Evolutionary conservation across 2,797 vertebrate species (phyloP).

Genomic region (Melanotaenia nigrans): DNA sequence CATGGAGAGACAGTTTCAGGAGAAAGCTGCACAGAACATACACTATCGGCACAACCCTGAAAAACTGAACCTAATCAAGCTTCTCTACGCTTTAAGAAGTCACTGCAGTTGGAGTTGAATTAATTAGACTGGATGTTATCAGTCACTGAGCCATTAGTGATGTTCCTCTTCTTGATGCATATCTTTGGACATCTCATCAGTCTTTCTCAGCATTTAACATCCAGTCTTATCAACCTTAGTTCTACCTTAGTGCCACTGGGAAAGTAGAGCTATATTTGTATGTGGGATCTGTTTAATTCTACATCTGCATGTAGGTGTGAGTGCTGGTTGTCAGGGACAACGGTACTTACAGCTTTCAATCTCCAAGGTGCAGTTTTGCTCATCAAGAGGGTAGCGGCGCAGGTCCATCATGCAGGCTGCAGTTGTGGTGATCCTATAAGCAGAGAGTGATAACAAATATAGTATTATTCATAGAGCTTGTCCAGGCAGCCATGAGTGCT

Average conservation of each 20-base stretch:
- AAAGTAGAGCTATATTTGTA: constrained; percentile 40
- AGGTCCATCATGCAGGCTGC: constrained; percentile 99
- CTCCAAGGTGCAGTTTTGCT: constrained; percentile 97
- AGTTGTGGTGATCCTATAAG: constrained; percentile 93
- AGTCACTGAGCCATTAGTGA: constrained; percentile 79
- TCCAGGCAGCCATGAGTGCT: constrained; percentile 1
- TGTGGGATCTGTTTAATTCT: constrained; percentile 61
- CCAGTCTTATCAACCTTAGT: constrained; percentile 59
- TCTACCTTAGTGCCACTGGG: constrained; percentile 55
- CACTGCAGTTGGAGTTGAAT: constrained; percentile 75
- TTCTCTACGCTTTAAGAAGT: constrained; percentile 68
- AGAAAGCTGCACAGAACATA: constrained; percentile 56
- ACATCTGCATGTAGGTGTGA: constrained; percentile 58
- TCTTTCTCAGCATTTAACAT: constrained; percentile 77
- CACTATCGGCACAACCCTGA: constrained; percentile 61
- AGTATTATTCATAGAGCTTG: constrained; percentile 28
- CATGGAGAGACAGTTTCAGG: constrained; percentile 55
- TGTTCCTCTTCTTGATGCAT: constrained; percentile 74
- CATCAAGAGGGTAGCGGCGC: constrained; percentile 93
- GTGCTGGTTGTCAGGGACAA: constrained; percentile 68
- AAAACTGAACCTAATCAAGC: constrained; percentile 76
- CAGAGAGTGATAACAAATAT: constrained; percentile 59
- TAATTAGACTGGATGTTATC: constrained; percentile 82
- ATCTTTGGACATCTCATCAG: constrained; percentile 76
- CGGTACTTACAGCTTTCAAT: constrained; percentile 96